Percentiles rank a stretch among this genome's conserved stretches.
phyloP scores from a whole-genome alignment of 2,888 invertebrate genomes.

The Gisinianus flammeolus region DNA sequence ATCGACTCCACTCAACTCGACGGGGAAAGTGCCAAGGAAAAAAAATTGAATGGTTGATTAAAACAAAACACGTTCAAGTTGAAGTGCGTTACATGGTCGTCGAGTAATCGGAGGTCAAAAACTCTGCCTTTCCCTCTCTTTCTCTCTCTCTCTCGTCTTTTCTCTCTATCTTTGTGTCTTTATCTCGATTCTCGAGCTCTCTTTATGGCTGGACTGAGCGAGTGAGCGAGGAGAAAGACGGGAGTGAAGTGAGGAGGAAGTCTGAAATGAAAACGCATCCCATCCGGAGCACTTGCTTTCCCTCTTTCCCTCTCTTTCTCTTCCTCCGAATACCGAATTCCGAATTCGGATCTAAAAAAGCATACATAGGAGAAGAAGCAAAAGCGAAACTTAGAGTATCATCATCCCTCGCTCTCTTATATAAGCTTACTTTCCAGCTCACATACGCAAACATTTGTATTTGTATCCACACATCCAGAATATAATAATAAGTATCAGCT shows the following conservation, averaged over 20 bases:
- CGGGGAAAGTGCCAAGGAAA: neutral
- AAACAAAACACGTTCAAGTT: slow-evolving; percentile 32
- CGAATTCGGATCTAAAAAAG: no score
- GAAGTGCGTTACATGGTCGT: neutral
- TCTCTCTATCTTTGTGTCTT: slow-evolving; percentile 3
- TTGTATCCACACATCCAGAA: no score
- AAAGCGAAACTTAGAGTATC: no score
- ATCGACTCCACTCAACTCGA: neutral
- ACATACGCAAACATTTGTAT: no score
- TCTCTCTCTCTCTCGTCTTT: neutral
- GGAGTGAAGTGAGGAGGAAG: slow-evolving; percentile 25
- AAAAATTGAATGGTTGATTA: slow-evolving; percentile 24
- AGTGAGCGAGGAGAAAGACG: slow-evolving; percentile 22
- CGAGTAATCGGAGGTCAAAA: slow-evolving; percentile 12
- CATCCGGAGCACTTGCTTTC: neutral
- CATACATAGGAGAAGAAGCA: no score
- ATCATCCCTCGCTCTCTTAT: no score
- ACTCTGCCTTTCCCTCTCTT: neutral
- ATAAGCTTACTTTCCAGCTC: no score
- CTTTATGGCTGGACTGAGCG: slow-evolving; percentile 22
- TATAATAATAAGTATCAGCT: no score
- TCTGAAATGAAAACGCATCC: slow-evolving; percentile 17
- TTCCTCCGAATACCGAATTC: no score
- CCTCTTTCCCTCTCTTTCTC: neutral
- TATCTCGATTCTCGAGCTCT: neutral